Conservation (phyloP, 2,888 invertebrate genomes). For the Rhagonycha lutea region DNA sequence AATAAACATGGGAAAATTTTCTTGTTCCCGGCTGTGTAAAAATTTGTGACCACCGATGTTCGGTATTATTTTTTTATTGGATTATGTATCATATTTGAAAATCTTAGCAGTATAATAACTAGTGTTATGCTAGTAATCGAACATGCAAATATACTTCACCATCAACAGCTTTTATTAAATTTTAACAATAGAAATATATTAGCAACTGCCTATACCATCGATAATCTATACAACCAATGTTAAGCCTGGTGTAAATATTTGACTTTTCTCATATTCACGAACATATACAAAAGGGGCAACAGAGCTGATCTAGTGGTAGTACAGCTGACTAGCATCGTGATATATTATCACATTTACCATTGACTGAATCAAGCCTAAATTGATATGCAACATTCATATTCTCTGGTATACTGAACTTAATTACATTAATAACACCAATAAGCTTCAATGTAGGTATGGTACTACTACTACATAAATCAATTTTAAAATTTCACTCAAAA, state of each 20-base stretch:
- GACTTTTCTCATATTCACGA: slow-evolving; percentile 34
- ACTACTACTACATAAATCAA: slow-evolving; percentile 16
- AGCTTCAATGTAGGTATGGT: slow-evolving; percentile 37
- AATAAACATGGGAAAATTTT: not conserved
- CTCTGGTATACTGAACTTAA: slow-evolving; percentile 41
- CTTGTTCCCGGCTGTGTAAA: too few species aligned
- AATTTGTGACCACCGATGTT: too few species aligned
- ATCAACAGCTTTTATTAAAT: slow-evolving; percentile 7
- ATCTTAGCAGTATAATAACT: not conserved
- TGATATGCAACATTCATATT: slow-evolving; percentile 46
- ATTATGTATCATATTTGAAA: not conserved
- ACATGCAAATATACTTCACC: not conserved
- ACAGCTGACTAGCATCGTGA: slow-evolving; percentile 41
- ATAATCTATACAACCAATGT: slow-evolving; percentile 30
- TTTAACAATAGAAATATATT: slow-evolving; percentile 25
- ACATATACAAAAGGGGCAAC: slow-evolving; percentile 34
- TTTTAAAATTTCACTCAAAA: slow-evolving; percentile 14
- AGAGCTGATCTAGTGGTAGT: slow-evolving; percentile 35
- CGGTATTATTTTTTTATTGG: not conserved
- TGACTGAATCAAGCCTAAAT: slow-evolving; percentile 44
- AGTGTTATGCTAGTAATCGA: not conserved
- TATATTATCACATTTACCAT: slow-evolving; percentile 46
- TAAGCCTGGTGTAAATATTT: slow-evolving; percentile 35
- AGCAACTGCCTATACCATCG: slow-evolving; percentile 14
- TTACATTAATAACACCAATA: slow-evolving; percentile 43